phyloP scores from a whole-genome alignment of 2,797 vertebrate genomes.

The Pseudomugil tenellus region DNA sequence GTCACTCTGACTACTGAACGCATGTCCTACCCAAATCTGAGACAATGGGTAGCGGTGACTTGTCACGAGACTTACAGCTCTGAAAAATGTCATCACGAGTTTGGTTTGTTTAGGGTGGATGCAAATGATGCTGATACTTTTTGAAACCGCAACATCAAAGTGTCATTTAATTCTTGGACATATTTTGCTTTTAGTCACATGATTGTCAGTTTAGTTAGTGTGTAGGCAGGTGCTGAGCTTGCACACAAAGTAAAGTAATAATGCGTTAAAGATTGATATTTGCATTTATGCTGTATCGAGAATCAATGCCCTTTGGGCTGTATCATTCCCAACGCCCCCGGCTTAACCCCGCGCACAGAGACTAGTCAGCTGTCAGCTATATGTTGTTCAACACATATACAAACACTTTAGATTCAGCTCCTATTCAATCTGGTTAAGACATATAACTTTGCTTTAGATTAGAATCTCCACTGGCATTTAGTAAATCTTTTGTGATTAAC shows the following conservation, averaged over 20 bases:
- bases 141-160: constrained; percentile 53
- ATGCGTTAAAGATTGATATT: constrained; percentile 73
- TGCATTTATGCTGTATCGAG: constrained; percentile 55
- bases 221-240: constrained; percentile 56
- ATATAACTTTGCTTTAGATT: not conserved
- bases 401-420: not conserved
- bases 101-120: constrained; percentile 51
- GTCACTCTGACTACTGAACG: not conserved
- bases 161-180: constrained; percentile 52
- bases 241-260: constrained; percentile 57
- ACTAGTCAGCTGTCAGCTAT: constrained; percentile 3
- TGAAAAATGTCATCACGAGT: constrained; percentile 53
- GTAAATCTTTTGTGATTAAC: constrained; percentile 29
- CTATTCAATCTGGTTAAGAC: not conserved
- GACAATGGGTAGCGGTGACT: constrained; percentile 32
- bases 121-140: constrained; percentile 54
- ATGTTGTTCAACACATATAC: not conserved
- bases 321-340: constrained; percentile 15
- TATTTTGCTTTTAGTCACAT: constrained; percentile 68
- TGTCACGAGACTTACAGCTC: constrained; percentile 36
- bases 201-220: constrained; percentile 55
- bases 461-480: not conserved
- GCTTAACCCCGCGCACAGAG: not conserved
- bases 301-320: constrained; percentile 17
- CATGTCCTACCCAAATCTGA: not conserved